Evolutionary conservation across 2,888 invertebrate species (phyloP), one percentile per base, ranked within the genome.

Genomic region (Gisinianus flammeolus): DNA sequence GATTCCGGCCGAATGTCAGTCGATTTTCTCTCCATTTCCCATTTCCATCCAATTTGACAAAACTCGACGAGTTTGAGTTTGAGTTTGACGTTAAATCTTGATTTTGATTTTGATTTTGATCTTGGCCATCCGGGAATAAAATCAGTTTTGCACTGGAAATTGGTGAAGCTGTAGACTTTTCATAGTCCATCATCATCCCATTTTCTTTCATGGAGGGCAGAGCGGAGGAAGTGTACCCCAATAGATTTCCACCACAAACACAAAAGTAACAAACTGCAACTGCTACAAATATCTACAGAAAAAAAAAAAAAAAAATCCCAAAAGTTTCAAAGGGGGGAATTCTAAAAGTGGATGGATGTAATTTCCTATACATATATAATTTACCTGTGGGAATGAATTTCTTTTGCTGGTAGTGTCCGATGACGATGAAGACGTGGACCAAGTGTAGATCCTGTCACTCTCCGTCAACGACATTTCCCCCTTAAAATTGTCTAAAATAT

Each of bases 191-290:
- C n/a, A n/a, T n/a, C n/a, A n/a, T n/a, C 19, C 44, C 44, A 6
- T 44, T 12, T 12, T 2, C 44, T 44, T 44, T 44, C 44, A 44
- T 44, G 16, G 44, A 44, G 16, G 44, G 44, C 2, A 44, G 12
- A 2, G 44, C 44, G 6, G 16, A 16, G 2, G 44, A 44, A 2
- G 44, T 83, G 52, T 79, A 83, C 0, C 83, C 83, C 12, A 79
- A 77, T 4, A 82, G 56, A 54, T 82, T 83, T 68, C 83, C 83
- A 28, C 83, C 81, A 30, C 80, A 81, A 26, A 83, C 79, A 72
- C 83, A 80, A n/a, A 81, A 78, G 54, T 82, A 83, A 44, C 81
- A 82, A 5, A 82, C 75, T 19, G 79, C 76, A 12, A 83, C n/a
- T 12, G 83, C 83, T 33, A 79, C 80, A 3, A 78, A 44, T 26